These are phyloP conservation scores for Gymnoscelis rufifasciata DNA, from an alignment of 2,888 invertebrate species.

Conservation along the genomic window DNA sequence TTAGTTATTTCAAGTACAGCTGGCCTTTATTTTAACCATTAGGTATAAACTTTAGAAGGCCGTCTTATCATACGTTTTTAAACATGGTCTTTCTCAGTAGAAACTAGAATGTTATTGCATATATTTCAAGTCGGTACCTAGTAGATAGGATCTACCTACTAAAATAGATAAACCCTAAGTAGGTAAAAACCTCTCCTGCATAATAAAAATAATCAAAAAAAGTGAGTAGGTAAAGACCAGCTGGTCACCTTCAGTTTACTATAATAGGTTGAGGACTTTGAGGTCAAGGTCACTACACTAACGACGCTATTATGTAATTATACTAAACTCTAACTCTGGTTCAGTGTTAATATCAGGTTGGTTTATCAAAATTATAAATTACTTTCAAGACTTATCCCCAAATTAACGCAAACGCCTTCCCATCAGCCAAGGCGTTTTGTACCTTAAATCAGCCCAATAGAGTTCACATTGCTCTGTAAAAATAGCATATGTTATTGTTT, in stretches of 20 bases:
- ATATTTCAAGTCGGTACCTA: too few species aligned
- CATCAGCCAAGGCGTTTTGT: slow-evolving; percentile 11
- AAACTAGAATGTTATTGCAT: too few species aligned
- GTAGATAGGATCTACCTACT: too few species aligned
- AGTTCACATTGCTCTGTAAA: slow-evolving; percentile 33
- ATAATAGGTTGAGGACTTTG: slow-evolving; percentile 27
- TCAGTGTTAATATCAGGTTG: slow-evolving; percentile 29
- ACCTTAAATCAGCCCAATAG: slow-evolving; percentile 3
- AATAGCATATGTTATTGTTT: slow-evolving; percentile 69
- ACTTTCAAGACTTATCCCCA: slow-evolving; percentile 30
- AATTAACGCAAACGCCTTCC: slow-evolving; percentile 6
- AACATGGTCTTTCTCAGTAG: too few species aligned
- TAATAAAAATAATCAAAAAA: too few species aligned
- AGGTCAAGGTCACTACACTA: slow-evolving; percentile 29
- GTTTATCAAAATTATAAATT: slow-evolving; percentile 48
- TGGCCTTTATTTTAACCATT: too few species aligned
- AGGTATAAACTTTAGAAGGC: too few species aligned
- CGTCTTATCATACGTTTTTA: too few species aligned
- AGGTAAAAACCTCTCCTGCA: too few species aligned
- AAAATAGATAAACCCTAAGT: too few species aligned
- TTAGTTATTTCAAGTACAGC: too few species aligned
- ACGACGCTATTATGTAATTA: slow-evolving; percentile 14
- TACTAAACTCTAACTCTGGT: fast-evolving
- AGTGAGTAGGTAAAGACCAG: too few species aligned
- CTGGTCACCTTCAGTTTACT: slow-evolving; percentile 34